Evolutionary conservation across 2,888 invertebrate species (phyloP).

Genomic region (Pyrgus malvae): DNA sequence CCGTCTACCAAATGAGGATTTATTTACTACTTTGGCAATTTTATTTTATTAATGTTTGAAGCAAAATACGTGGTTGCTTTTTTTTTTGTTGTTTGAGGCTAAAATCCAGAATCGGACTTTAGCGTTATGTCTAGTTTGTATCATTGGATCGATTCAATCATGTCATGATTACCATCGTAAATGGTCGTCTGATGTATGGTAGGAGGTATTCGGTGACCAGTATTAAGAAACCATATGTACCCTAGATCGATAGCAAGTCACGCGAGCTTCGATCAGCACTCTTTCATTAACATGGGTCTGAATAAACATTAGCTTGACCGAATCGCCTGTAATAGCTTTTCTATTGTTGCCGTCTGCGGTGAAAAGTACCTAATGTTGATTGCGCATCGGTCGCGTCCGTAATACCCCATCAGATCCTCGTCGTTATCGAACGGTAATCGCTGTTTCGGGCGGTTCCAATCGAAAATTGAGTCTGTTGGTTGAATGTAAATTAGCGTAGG

Average conservation of each 20-base stretch:
- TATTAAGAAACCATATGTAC: conserved; percentile 5
- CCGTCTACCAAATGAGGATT: conserved; percentile 30
- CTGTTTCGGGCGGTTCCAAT: conserved; percentile 17
- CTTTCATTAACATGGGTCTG: conserved; percentile 43
- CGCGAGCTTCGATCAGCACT: conserved; percentile 54
- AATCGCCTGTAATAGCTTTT: conserved; percentile 62
- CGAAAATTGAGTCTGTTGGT: conserved; percentile 10
- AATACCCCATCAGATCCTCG: conserved; percentile 3
- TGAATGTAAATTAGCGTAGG: conserved; percentile 9
- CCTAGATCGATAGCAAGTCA: conserved; percentile 53
- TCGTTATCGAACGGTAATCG: conserved; percentile 12
- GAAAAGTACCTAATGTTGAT: conserved; percentile 48
- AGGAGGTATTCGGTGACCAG: conserved; percentile 1
- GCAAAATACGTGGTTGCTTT: conserved; percentile 1
- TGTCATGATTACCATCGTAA: too few relatives aligned
- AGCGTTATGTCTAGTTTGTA: too few relatives aligned
- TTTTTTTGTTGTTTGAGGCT: too few relatives aligned
- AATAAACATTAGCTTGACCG: conserved; percentile 59
- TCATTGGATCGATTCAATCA: too few relatives aligned
- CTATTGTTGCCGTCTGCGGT: conserved; percentile 52
- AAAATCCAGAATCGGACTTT: too few relatives aligned
- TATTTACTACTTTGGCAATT: conserved; percentile 22
- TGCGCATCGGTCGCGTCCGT: conserved; percentile 34
- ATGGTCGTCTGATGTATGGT: conserved; percentile 3
- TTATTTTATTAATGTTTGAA: conserved; percentile 27